Evolutionary conservation across 2,113 vertebrate species (phyloP).

Genomic region (Probosciger aterrimus): DNA sequence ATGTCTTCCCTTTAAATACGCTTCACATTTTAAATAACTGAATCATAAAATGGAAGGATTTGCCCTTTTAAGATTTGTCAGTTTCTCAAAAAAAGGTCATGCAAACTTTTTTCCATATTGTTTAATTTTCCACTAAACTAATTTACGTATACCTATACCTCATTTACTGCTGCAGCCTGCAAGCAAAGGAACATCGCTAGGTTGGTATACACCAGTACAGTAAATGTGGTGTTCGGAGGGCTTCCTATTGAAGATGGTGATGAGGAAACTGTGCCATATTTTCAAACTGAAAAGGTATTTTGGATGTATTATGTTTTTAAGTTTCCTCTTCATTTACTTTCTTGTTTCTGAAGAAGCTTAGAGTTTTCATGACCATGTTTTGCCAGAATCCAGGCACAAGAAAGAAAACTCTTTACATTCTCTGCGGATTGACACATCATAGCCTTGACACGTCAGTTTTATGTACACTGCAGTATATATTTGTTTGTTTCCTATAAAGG

Average conservation of each 20-base stretch:
- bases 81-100: neutral
- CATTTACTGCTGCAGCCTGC: conserved; percentile 67
- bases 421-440: neutral
- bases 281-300: conserved; percentile 82
- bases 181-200: conserved; percentile 77
- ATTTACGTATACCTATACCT: neutral
- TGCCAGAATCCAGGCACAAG: neutral
- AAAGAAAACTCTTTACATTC: neutral
- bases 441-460: neutral
- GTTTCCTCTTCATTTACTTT: neutral
- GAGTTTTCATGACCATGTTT: neutral
- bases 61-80: neutral
- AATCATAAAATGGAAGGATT: neutral
- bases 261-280: conserved; percentile 84
- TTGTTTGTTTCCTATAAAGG: neutral
- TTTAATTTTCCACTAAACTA: neutral
- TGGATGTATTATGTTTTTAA: neutral
- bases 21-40: neutral
- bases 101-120: neutral
- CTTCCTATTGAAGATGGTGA: conserved; percentile 85
- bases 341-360: neutral
- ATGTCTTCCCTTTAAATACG: neutral
- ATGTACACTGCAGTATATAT: neutral
- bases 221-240: conserved; percentile 89
- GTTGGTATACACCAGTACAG: conserved; percentile 90